Percentiles rank a stretch among this genome's conserved stretches.
Evolutionary conservation across 2,888 invertebrate species (phyloP).

Genomic region (Vandiemenella viatica): DNA sequence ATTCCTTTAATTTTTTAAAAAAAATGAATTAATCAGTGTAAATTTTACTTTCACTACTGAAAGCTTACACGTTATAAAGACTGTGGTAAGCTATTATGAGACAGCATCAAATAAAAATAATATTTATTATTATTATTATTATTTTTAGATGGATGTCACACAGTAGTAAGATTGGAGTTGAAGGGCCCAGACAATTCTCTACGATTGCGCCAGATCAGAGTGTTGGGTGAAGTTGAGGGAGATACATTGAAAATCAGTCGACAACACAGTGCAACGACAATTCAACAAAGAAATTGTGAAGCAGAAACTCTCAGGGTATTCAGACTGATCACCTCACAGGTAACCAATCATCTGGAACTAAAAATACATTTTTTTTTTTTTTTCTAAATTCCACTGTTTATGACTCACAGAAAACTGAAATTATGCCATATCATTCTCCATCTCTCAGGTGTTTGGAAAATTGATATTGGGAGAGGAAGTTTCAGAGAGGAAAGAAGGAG

Average conservation of each 20-base stretch:
- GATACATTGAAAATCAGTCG: slow-evolving; percentile 34
- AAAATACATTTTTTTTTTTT: not conserved
- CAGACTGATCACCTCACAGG: slow-evolving; percentile 78
- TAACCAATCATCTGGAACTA: no score
- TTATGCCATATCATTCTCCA: no score
- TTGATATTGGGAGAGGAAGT: slow-evolving; percentile 54
- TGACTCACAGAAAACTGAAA: no score
- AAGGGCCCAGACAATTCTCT: slow-evolving; percentile 85
- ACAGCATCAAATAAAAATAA: no score
- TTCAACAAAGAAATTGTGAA: slow-evolving; percentile 79
- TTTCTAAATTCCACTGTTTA: not conserved
- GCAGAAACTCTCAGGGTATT: slow-evolving; percentile 85
- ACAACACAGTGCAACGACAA: slow-evolving; percentile 38
- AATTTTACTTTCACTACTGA: no score
- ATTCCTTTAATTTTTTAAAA: no score
- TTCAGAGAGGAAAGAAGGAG: slow-evolving; percentile 26
- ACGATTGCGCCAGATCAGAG: slow-evolving; percentile 67
- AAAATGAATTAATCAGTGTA: no score
- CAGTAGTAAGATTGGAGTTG: slow-evolving; percentile 62
- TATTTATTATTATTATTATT: no score
- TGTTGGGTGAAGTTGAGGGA: slow-evolving; percentile 47
- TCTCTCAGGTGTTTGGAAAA: slow-evolving; percentile 72
- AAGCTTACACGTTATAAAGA: no score
- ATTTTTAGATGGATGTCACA: slow-evolving; percentile 31
- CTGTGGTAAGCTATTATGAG: no score